Evolutionary conservation across 2,113 vertebrate species (phyloP), one percentile per base, ranked within the genome.

Genomic region (Megalops atlanticus): DNA sequence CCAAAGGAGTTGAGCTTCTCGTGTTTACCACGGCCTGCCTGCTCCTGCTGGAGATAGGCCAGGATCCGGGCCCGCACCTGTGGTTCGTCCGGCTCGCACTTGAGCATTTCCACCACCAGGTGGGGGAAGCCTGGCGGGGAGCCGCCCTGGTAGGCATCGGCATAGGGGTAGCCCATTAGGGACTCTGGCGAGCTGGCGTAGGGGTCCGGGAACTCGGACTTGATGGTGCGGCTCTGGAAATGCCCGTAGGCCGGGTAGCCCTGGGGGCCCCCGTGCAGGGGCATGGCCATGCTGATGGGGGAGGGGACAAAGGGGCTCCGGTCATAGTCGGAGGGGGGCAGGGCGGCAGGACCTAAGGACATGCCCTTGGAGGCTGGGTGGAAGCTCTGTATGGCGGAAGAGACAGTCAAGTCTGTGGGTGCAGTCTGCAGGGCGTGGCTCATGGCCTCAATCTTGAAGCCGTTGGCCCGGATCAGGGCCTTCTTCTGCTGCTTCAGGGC

Each of bases 401-500:
- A 96, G 92, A 99, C 95, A 89, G 95, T 96, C 90, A 98, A 95
- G 92, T 99, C 98, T 0, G 97, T 96, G 1, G 98, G 97, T 91
- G 98, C 96, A 0, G 96, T 96, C 86, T 99, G 98, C 92, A 99
- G 98, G 92, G 95, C 96, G 91, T 99, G 98, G 84, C 93, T 96
- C 97, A 99, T 97, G 91, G 97, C 97, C 91, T 99, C 98, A 43
- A 99, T 93, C 91, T 99, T 99, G 69, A 99, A 95, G 92, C 98
- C 98, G 14, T 98, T 99, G 33, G 98, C 98, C 86, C 98, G 94
- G 88, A 99, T 99, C 83, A 99, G 94, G 1, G 98, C 98, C 89
- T 99, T 99, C 86, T 99, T 99, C 90, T 99, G 98, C 85, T 99
- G 98, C 89, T 99, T 99, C 78, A 99, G 74, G 45, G 98, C 98